Evolutionary conservation across 2,113 vertebrate species (phyloP).

Genomic region (Cygnus atratus): DNA sequence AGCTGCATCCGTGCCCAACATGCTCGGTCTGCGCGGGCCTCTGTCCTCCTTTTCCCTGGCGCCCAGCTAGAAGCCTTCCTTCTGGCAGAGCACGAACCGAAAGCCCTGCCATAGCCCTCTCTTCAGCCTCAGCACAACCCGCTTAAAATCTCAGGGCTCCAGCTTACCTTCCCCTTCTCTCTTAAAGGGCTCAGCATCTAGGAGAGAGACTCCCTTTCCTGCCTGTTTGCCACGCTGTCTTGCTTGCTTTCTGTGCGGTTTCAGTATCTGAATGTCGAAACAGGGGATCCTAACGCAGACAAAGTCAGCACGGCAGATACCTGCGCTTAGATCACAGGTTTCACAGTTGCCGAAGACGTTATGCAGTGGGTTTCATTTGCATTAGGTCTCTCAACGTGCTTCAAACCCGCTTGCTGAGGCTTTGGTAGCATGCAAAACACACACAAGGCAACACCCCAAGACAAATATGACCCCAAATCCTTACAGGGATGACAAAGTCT

Average conservation of each 20-base stretch:
- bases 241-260: background rate
- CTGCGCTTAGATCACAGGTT: background rate
- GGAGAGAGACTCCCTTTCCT: background rate
- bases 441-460: background rate
- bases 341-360: conserved; percentile 7
- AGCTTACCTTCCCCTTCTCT: conserved; percentile 14
- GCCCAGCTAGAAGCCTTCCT: background rate
- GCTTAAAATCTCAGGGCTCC: background rate
- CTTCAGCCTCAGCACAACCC: background rate
- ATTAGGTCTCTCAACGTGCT: background rate
- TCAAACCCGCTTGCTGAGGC: background rate
- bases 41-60: background rate
- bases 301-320: conserved; percentile 8
- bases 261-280: background rate
- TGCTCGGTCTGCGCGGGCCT: background rate
- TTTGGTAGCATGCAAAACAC: background rate
- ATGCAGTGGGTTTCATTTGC: background rate
- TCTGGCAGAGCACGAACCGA: background rate
- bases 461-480: background rate
- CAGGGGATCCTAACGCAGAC: background rate
- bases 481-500: background rate
- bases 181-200: conserved; percentile 21
- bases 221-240: background rate
- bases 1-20: background rate
- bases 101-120: background rate